Conservation (phyloP, 2,113 vertebrate species). For the Coryphaenoides rupestris region DNA sequence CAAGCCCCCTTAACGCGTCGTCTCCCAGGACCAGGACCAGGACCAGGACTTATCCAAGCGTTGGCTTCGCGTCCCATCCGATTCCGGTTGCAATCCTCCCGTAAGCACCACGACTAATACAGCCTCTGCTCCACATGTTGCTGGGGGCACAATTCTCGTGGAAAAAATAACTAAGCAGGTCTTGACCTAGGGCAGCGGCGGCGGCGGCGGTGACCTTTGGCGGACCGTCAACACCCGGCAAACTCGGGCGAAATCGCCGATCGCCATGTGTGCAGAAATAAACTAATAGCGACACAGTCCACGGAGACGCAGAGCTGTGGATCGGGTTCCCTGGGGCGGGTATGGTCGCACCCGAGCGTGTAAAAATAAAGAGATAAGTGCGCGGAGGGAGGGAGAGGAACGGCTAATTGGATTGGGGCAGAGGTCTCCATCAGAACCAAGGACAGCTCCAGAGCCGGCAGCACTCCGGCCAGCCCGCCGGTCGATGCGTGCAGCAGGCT, state of each 20-base stretch:
- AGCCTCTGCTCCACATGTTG: conserved; percentile 32
- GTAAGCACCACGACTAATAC: background rate
- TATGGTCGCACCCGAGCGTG: background rate
- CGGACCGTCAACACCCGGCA: background rate
- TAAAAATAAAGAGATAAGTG: background rate
- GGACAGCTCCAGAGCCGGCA: conserved; percentile 58
- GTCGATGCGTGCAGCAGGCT: background rate
- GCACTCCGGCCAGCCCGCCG: conserved; percentile 5
- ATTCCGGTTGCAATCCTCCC: conserved; percentile 4
- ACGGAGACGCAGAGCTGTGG: background rate
- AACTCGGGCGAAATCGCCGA: background rate
- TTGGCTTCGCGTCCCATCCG: conserved; percentile 1
- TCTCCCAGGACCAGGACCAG: background rate
- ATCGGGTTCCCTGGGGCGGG: background rate
- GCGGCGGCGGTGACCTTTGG: background rate
- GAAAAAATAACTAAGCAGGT: background rate
- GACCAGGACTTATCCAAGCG: conserved; percentile 5
- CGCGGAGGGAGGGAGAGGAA: conserved; percentile 3
- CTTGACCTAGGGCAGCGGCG: background rate
- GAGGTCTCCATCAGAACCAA: conserved; percentile 62
- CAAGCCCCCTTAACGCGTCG: background rate
- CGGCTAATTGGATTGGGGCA: conserved; percentile 62
- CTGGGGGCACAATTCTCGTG: background rate
- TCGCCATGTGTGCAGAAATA: conserved; percentile 7
- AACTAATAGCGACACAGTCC: background rate